Evolutionary conservation across 2,888 invertebrate genomes (phyloP), one percentile per base, ranked within the genome.

Genomic region (Lasioglossum marginatum): DNA sequence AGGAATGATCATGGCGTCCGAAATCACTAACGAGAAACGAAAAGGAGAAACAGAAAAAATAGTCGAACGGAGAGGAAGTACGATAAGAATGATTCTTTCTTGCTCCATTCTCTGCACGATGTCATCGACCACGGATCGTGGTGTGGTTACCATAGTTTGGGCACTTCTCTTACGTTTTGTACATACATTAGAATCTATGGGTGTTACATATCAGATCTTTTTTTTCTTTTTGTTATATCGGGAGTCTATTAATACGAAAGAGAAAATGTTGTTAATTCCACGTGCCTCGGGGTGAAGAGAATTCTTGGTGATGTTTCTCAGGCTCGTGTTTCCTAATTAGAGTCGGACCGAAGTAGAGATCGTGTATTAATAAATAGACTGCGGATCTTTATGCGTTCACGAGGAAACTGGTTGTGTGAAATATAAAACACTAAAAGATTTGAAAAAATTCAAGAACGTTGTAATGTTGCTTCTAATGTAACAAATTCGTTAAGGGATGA

Each of bases 141-240:
- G 87, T 89, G 89, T 89, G 89, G 90, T 90, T 86, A 85, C 84
- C 37, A 86, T 89, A 86, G 77, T 81, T 57, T 68, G 91, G 90
- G 90, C 91, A 89, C 82, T 81, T 89, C 31, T 91, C 78, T 87
- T 87, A 90, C 83, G 83, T 91, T 85, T 37, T 90, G 91, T 90
- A 90, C 79, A 91, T 90, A 90, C 88, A 89, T 43, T 63, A 90
- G 86, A 89, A 87, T 80, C 84, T 84, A 71, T 90, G 91, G 91
- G 89, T 87, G 78, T 82, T 84, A 83, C 77, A 75, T 63, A 90
- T 90, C 89, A n/a, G 57, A n/a, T 1, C 72, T 68, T 23, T 79
- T 70, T n/a, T 48, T 78, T 31, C 40, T 57, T 71, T 68, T 75
- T 66, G 57, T 68, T 31, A 48, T 48, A 48, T 48, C 77, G 43